Evolutionary conservation across 2,888 invertebrate genomes (phyloP), one percentile per base, ranked within the genome.

Genomic region (Nemoura dubitans): DNA sequence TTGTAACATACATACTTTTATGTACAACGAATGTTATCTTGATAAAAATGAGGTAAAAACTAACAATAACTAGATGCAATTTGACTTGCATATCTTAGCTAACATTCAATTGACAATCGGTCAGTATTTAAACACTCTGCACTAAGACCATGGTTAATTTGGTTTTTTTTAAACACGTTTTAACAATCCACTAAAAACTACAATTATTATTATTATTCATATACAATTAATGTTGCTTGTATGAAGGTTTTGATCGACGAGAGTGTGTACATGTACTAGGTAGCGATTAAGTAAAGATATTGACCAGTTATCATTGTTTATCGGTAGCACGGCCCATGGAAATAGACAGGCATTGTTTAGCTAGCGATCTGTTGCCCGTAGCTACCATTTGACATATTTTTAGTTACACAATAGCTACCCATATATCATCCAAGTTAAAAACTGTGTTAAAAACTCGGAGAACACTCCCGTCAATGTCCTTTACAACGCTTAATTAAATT

Each of bases 81-180:
- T 21, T 21, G 59, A 59, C 59, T 59, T 59, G 59, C 16, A 7
- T 21, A 21, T 59, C 59, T 59, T 36, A 16, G 59, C 59, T 59
- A 59, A 59, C 59, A 21, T 59, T 21, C 59, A 59, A 59, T 21
- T 59, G 59, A 59, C 59, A 21, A 59, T 59, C 14, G 59, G 21
- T 21, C 59, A 59, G 10, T 21, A 16, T 59, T 59, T 16, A 10
- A 59, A 59, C 59, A 59, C 59, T n/a, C n/a, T 59, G 21, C 59
- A 59, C 59, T 59, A 59, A 59, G 59, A 59, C 59, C 59, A 59
- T 59, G 59, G 59, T 59, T 59, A 59, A 59, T 59, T 59, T 59
- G 59, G 59, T 59, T 59, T 59, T 16, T 59, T 59, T 16, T 59
- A 3, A 59, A 59, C 59, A 59, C 59, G 59, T 59, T 59, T 59